phyloP scores from a whole-genome alignment of 2,888 invertebrate species.

The Pandemis cinnamomeana region DNA sequence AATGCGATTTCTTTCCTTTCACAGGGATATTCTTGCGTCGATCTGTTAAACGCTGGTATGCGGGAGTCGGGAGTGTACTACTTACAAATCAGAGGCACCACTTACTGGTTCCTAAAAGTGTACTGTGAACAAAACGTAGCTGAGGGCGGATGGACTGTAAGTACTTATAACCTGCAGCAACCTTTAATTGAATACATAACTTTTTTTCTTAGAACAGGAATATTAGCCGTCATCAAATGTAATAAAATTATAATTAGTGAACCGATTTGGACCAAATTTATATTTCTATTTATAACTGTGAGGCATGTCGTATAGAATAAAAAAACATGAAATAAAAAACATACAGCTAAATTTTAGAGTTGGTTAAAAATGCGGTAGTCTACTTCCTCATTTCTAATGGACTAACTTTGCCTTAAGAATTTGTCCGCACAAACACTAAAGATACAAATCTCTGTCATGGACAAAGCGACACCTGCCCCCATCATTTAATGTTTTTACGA shows the following conservation, averaged over 20 bases:
- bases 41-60: slow-evolving; percentile 93
- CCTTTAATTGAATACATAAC: neutral
- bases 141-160: slow-evolving; percentile 97
- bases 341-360: no score
- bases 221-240: no score
- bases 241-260: no score
- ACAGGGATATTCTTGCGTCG: slow-evolving; percentile 95
- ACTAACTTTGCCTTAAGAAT: neutral
- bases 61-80: slow-evolving; percentile 94
- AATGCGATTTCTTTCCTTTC: slow-evolving; percentile 55
- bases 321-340: no score
- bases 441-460: slow-evolving; percentile 2
- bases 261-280: no score
- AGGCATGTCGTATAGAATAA: no score
- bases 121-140: slow-evolving; percentile 95
- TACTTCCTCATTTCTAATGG: neutral
- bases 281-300: no score
- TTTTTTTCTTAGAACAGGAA: no score
- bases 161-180: slow-evolving; percentile 52
- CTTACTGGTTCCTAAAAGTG: slow-evolving; percentile 96
- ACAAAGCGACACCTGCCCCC: slow-evolving; percentile 5
- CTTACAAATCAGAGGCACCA: slow-evolving; percentile 94
- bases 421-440: neutral
- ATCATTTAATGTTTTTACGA: slow-evolving; percentile 24
- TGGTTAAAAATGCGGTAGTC: neutral